Base-by-base conservation (phyloP, 2,888 invertebrate species). In the Listrodromus nycthemerus region DNA sequence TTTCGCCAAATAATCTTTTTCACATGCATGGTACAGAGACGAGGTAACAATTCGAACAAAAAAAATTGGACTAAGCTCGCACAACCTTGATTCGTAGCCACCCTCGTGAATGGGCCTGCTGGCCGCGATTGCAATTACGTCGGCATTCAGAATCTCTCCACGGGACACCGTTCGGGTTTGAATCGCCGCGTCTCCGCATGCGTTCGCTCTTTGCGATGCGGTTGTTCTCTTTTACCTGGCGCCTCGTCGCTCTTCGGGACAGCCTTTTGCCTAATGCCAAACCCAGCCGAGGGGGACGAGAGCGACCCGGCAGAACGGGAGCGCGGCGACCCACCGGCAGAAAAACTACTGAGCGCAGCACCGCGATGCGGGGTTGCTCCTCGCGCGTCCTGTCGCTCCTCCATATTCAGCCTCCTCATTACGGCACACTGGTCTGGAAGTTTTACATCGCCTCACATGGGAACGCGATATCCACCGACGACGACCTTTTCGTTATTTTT, bases 381-480 rank as follows among this genome's bases (percentile, higher is more conserved):
- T 52, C 37, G 52, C 71, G 63, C 61, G 73, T 19, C 8, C 58
- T 27, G 41, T 71, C 71, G 58, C 58, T 71, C 58, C 83, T 80
- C 73, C 61, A 41, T 61, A 45, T 82, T 63, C 83, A 82, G 85
- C 79, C 86, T 85, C 86, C 87, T 85, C 45, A 45, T 73, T 73
- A 73, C 45, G 27, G 73, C 80, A 52, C 70, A 84, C 33, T 70
- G 80, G 83, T 83, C 84, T 84, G 87, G 83, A 87, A 82, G 85
- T 79, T 81, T 85, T 82, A 84, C 86, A 55, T 55, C 55, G 55
- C 24, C 55, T 10, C 87, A 86, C 85, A 91, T 91, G 91, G 90
- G 91, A 91, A 91, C 89, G 88, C 87, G 88, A 89, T 91, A 89
- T 87, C 87, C 87, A 88, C 88, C 73, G 73, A 61, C 73, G 55